Evolutionary conservation across 2,113 vertebrate genomes (phyloP).

Genomic region (Poeciliopsis occidentalis): DNA sequence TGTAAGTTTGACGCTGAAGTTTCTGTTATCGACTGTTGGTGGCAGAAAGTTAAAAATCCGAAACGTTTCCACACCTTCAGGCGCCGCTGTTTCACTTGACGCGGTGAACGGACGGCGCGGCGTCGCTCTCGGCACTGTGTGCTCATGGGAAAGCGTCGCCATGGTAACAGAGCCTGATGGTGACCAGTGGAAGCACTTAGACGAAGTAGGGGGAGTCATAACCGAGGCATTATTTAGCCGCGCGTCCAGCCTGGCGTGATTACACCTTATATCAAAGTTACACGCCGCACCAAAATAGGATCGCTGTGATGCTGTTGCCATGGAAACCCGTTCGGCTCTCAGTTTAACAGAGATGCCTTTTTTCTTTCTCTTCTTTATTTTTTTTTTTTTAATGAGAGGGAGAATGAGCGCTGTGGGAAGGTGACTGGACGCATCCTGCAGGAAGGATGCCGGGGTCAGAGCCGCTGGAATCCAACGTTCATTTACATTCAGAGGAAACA

Average conservation of each 20-base stretch:
- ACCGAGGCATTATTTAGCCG: conserved; percentile 70
- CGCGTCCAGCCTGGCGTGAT: conserved; percentile 57
- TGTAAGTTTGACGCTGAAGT: too few relatives aligned
- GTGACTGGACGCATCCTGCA: conserved; percentile 29
- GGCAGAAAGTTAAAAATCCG: background rate
- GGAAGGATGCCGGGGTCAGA: conserved; percentile 44
- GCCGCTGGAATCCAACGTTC: conserved; percentile 27
- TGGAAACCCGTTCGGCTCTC: conserved; percentile 62
- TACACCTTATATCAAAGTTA: conserved; percentile 73
- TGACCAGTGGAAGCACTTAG: conserved; percentile 65
- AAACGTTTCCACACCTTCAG: background rate
- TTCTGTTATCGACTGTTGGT: too few relatives aligned
- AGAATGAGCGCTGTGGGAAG: conserved; percentile 48
- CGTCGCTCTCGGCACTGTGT: conserved; percentile 42
- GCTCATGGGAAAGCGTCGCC: conserved; percentile 66
- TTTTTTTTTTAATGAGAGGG: conserved; percentile 60
- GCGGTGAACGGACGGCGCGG: conserved; percentile 31
- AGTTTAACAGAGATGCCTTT: conserved; percentile 43
- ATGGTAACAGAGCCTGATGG: conserved; percentile 77
- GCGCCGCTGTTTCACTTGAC: conserved; percentile 10
- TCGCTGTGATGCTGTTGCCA: conserved; percentile 71
- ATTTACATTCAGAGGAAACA: conserved; percentile 23
- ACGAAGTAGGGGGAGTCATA: conserved; percentile 65
- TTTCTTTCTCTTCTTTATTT: conserved; percentile 26
- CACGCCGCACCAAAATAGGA: conserved; percentile 64